Evolutionary conservation across 2,113 vertebrate genomes (phyloP).

Genomic region (Tursiops truncatus): DNA sequence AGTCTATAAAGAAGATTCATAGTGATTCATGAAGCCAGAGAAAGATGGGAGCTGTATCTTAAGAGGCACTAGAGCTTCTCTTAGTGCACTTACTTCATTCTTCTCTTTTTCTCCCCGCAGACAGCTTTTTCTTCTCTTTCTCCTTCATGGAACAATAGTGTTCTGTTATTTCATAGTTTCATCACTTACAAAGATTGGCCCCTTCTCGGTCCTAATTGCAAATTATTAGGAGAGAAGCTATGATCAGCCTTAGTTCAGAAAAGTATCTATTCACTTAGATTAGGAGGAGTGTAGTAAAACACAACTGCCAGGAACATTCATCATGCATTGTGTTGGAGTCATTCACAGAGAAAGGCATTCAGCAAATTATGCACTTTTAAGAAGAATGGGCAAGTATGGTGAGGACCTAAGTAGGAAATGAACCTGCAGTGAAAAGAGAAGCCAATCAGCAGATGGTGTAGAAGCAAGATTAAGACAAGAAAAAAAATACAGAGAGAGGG

Average conservation of each 20-base stretch:
- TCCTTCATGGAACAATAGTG: background rate
- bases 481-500: background rate
- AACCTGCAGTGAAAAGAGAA: background rate
- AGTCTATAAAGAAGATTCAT: background rate
- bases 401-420: background rate
- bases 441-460: background rate
- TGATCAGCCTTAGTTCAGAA: background rate
- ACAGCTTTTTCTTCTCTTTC: background rate
- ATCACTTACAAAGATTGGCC: background rate
- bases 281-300: background rate
- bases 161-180: background rate
- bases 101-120: background rate
- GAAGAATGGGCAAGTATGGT: background rate
- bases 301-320: background rate
- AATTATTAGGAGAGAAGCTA: background rate
- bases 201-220: background rate
- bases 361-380: background rate
- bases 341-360: background rate
- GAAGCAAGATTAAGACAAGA: background rate
- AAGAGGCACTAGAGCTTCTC: background rate
- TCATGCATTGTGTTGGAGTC: no score
- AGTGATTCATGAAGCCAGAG: background rate
- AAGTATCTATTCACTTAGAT: background rate
- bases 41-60: background rate
- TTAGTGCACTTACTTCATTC: background rate